These are phyloP conservation scores for Rhabdomys pumilio DNA, from an alignment of 2,797 vertebrate genomes.

Conservation along the genomic window DNA sequence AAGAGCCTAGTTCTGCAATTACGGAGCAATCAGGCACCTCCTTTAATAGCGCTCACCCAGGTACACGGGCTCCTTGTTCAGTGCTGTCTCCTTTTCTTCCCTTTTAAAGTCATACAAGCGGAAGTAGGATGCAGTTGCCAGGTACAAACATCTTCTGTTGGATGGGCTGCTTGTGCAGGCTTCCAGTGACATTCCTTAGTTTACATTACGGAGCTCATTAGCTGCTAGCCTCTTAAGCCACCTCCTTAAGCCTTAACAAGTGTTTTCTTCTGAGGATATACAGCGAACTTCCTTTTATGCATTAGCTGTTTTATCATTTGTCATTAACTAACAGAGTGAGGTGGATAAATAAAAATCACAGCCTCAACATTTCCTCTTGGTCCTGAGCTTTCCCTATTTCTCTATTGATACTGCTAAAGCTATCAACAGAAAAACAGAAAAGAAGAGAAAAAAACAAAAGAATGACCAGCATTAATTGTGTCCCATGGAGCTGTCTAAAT, in stretches of 20 bases:
- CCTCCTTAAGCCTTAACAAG: constrained; percentile 47
- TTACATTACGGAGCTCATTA: constrained; percentile 63
- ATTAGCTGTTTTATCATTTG: constrained; percentile 65
- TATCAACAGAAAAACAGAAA: constrained; percentile 35
- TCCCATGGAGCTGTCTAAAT: background rate
- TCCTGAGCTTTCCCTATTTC: background rate
- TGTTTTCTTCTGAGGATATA: constrained; percentile 58
- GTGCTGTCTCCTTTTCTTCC: constrained; percentile 56
- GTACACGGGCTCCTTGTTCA: constrained; percentile 43
- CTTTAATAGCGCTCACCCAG: constrained; percentile 81
- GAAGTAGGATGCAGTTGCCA: background rate
- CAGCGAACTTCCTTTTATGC: constrained; percentile 39
- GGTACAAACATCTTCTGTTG: constrained; percentile 53
- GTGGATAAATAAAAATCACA: constrained; percentile 52
- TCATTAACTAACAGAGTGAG: constrained; percentile 61
- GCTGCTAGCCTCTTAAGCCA: constrained; percentile 22
- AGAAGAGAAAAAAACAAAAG: background rate
- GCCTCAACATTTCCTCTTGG: constrained; percentile 56
- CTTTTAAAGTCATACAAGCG: constrained; percentile 66
- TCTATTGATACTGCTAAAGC: constrained; percentile 49
- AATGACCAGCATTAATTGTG: constrained; percentile 1
- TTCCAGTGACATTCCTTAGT: constrained; percentile 52
- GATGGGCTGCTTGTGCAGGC: constrained; percentile 53
- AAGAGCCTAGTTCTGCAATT: constrained; percentile 84
- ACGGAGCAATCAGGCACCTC: constrained; percentile 82